A percentile compares a stretch with the other conserved stretches of the same genome.
Conservation (phyloP, 2,888 invertebrate genomes). For the Acanthosepion lycidas region DNA sequence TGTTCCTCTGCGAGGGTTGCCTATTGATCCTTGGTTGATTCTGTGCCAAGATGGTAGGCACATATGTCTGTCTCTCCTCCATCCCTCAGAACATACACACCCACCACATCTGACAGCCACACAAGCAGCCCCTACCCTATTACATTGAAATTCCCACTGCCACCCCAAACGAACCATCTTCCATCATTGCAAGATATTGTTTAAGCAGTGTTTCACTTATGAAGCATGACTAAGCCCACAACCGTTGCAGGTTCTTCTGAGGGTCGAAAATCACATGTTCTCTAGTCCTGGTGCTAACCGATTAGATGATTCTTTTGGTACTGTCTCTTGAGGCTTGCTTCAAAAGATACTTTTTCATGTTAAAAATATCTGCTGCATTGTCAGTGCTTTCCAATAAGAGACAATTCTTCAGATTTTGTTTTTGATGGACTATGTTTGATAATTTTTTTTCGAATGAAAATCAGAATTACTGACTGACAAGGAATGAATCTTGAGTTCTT, state of each 20-base stretch:
- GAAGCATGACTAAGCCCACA: conserved; percentile 33
- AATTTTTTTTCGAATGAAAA: not conserved
- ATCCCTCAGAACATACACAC: not conserved
- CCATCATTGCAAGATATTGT: conserved; percentile 33
- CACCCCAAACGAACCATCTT: conserved; percentile 10
- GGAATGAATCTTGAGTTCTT: not conserved
- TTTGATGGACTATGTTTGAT: not conserved
- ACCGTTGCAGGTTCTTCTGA: not conserved
- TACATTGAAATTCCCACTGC: conserved; percentile 8
- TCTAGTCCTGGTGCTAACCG: not conserved
- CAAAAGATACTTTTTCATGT: not conserved
- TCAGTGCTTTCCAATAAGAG: not conserved
- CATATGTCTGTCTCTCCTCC: not conserved
- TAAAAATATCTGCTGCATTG: not conserved
- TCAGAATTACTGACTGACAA: not conserved
- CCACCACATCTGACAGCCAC: not conserved
- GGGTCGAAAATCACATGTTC: conserved; percentile 20
- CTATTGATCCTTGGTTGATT: conserved; percentile 33
- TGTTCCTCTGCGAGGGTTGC: conserved; percentile 20
- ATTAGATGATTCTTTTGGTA: not conserved
- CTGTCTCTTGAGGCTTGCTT: not conserved
- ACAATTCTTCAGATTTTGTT: not conserved
- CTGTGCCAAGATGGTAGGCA: conserved; percentile 21
- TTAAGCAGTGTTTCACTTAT: not conserved
- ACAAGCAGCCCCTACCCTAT: not conserved